phyloP scores from a whole-genome alignment of 2,888 invertebrate genomes.

The Phengaris alcon region DNA sequence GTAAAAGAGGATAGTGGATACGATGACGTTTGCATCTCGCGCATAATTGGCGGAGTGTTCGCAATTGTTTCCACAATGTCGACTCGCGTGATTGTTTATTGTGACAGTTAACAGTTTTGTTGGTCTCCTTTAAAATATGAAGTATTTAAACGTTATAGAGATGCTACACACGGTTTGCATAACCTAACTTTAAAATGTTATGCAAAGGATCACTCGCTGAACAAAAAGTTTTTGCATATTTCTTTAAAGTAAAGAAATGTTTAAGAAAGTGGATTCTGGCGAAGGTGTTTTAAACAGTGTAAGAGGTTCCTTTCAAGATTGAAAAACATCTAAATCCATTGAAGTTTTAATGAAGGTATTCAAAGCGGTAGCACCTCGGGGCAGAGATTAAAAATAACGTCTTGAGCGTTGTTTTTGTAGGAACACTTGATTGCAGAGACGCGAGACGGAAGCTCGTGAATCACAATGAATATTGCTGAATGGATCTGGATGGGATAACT shows the following conservation, averaged over 20 bases:
- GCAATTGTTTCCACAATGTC: not conserved
- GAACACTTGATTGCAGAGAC: constrained; percentile 53
- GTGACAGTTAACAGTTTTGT: not conserved
- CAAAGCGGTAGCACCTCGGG: constrained; percentile 32
- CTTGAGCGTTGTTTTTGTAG: constrained; percentile 46
- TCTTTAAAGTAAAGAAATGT: not conserved
- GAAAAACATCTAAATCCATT: constrained; percentile 40
- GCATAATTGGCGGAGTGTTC: not conserved
- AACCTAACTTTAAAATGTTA: not conserved
- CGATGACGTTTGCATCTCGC: not conserved
- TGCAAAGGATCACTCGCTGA: not conserved
- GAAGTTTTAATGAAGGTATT: constrained; percentile 30
- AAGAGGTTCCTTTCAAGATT: constrained; percentile 10
- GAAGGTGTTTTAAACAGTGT: constrained; percentile 9
- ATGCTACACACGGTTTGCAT: not conserved
- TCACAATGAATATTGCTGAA: constrained; percentile 54
- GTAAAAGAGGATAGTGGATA: not conserved
- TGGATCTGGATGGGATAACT: constrained; percentile 48
- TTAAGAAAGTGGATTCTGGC: not conserved
- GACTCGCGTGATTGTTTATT: not conserved
- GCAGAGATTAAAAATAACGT: constrained; percentile 38
- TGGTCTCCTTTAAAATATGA: not conserved
- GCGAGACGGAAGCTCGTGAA: constrained; percentile 51
- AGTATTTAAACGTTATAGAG: not conserved
- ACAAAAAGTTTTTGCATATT: not conserved